Evolutionary conservation across 2,797 vertebrate species (phyloP), one percentile per base, ranked within the genome.

Genomic region (Typhlichthys subterraneus): DNA sequence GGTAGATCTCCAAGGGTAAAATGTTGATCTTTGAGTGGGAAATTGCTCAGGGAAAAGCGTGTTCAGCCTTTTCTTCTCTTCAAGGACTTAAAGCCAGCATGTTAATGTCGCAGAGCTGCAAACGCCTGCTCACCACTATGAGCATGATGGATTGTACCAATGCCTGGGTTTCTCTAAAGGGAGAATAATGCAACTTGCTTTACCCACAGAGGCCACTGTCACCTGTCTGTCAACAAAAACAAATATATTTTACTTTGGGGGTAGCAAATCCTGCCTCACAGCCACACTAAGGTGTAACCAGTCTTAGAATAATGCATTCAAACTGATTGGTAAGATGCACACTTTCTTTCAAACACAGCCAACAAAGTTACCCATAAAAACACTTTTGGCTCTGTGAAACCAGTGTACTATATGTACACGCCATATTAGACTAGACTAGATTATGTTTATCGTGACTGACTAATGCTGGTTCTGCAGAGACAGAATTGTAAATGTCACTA

Each of bases 241-340:
- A 82, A 86, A 86, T 69, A 65, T 77, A 73, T 87, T 79, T 73
- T 76, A 88, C 87, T 88, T 87, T 85, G 84, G 61, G 63, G 23
- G 10, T 11, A 53, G 57, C 57, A 60, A 66, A 60, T 56, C 45
- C 60, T 54, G n/a, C 65, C 72, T 79, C 63, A 65, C 63, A 63
- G 65, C 63, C 82, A 60, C 51, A 48, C 45, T 58, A 19, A 47
- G 51, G 7, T 63, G 62, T 59, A 60, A 10, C 23, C 38, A 53
- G 12, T 8, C 7, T 12, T 48, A 70, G 69, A 55, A 65, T 23
- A 23, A 23, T 23, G 78, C 77, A 23, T 71, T 73, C 73, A 56
- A 60, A 73, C 66, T 72, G 77, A 64, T 67, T 19, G 68, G 68
- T 63, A 9, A 58, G 68, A 73, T 10, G 63, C 80, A 69, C 67